These are phyloP conservation scores for Vimba vimba DNA, from an alignment of 2,113 vertebrate species.

Conservation along the genomic window DNA sequence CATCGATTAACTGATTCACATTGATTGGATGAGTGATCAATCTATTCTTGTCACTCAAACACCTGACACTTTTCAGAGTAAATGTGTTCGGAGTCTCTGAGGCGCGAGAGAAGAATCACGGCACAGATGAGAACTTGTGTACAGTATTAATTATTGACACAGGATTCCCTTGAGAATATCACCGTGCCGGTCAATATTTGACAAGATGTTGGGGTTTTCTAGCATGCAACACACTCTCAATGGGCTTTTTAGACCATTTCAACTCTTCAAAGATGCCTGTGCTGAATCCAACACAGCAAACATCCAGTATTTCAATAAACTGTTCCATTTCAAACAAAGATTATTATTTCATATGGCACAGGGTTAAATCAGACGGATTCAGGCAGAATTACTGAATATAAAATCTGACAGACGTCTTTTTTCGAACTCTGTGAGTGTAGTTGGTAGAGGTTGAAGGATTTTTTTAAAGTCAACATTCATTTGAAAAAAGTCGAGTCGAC, in stretches of 20 bases:
- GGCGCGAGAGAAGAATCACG: not conserved
- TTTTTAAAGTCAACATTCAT: too few species aligned
- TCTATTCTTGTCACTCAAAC: not conserved
- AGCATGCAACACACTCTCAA: not conserved
- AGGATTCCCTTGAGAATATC: not conserved
- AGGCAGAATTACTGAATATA: too few species aligned
- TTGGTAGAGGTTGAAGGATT: too few species aligned
- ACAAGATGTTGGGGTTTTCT: not conserved
- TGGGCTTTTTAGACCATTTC: not conserved
- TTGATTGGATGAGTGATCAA: constrained; percentile 27
- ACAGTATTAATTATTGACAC: not conserved
- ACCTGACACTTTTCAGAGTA: not conserved
- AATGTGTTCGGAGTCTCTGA: not conserved
- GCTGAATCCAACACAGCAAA: not conserved
- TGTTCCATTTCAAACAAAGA: too few species aligned
- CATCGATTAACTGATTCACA: constrained; percentile 25
- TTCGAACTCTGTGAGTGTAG: too few species aligned
- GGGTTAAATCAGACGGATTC: too few species aligned
- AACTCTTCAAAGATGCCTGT: not conserved
- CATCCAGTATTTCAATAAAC: not conserved
- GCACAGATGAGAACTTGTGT: not conserved
- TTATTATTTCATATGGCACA: too few species aligned
- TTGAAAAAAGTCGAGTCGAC: too few species aligned
- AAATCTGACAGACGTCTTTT: too few species aligned
- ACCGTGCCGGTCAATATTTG: too few species aligned